Conservation (phyloP, 2,888 invertebrate genomes). For the Trissolcus japonicus region DNA sequence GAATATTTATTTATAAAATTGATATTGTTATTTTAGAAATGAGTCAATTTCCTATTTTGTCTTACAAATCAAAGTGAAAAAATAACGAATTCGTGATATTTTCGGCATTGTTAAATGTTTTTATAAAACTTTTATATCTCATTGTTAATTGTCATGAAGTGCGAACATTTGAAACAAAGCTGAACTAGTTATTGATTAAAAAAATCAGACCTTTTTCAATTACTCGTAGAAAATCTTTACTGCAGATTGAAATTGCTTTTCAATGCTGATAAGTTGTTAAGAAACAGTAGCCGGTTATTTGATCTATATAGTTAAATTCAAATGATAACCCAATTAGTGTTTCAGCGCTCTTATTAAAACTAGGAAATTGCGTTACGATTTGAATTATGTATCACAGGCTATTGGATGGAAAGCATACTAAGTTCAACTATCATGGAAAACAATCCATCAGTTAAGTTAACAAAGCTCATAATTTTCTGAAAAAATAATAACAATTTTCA, state of each 20-base stretch:
- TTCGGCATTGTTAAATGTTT: no score
- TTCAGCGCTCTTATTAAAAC: constrained; percentile 17
- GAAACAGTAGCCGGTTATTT: constrained; percentile 5
- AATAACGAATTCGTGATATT: no score
- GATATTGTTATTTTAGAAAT: no score
- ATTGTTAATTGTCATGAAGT: no score
- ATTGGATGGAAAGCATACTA: constrained; percentile 20
- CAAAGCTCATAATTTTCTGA: background rate
- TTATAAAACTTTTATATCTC: no score
- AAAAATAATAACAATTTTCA: no score
- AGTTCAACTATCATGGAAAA: constrained; percentile 7
- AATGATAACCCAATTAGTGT: constrained; percentile 27
- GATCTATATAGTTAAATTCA: constrained; percentile 8
- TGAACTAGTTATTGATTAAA: no score
- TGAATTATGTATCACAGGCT: constrained; percentile 11
- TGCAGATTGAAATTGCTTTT: background rate
- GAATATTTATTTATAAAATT: no score
- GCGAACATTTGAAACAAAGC: no score
- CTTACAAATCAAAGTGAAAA: no score
- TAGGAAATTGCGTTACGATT: constrained; percentile 26
- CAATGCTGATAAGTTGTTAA: constrained; percentile 1
- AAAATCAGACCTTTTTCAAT: constrained; percentile 1
- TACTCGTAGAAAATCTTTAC: background rate
- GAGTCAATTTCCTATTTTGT: no score
- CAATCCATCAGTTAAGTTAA: constrained; percentile 9